A percentile compares a stretch with the other conserved stretches of the same genome.
phyloP scores from a whole-genome alignment of 2,888 invertebrate species.

The Teleogryllus oceanicus region DNA sequence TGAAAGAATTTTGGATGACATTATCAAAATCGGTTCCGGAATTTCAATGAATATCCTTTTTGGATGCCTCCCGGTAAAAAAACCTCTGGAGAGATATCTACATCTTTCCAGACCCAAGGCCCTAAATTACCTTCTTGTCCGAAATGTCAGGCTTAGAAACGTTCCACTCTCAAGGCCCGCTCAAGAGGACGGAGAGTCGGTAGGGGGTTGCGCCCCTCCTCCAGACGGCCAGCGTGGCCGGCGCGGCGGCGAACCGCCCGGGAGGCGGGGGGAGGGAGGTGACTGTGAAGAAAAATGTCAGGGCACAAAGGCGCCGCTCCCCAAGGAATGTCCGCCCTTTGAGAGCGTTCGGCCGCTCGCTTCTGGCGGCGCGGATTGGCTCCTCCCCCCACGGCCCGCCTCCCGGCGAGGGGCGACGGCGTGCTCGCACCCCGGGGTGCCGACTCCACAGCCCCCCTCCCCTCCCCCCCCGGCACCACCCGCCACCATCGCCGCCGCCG shows the following conservation, averaged over 20 bases:
- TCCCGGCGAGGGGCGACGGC: background rate
- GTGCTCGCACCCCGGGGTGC: background rate
- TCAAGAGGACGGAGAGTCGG: background rate
- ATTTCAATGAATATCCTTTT: no score
- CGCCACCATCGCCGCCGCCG: background rate
- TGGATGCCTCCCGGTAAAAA: no score
- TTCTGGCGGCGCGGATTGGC: background rate
- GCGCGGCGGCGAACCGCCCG: background rate
- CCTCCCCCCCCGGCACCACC: accelerated
- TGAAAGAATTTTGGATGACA: no score
- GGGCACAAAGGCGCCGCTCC: slow-evolving; percentile 1
- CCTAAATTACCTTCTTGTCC: background rate
- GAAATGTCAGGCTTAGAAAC: background rate
- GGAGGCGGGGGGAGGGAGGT: background rate
- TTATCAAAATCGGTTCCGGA: no score
- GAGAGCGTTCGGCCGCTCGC: background rate
- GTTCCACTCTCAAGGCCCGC: no score
- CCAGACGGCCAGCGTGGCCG: background rate
- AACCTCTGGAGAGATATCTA: no score
- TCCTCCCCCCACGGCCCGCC: background rate
- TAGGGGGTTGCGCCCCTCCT: background rate
- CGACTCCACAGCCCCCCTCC: background rate
- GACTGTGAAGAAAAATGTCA: background rate
- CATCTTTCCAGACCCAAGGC: no score
- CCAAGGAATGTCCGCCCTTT: slow-evolving; percentile 6